Base-by-base conservation (phyloP, 2,888 invertebrate species). In the Prosapia bicincta region DNA sequence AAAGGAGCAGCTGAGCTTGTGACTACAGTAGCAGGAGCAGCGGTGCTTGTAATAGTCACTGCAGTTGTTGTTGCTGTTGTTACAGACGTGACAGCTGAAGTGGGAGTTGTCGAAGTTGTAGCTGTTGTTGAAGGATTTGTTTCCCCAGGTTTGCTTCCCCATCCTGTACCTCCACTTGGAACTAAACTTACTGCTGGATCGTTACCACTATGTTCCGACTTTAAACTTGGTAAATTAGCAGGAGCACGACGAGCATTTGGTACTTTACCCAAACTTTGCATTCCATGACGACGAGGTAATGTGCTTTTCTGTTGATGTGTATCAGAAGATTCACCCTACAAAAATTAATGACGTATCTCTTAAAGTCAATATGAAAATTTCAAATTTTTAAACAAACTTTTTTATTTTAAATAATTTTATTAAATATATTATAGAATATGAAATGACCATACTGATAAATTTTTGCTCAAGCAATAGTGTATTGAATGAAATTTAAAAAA, bases 251-350 rank as follows among this genome's bases (percentile, higher is more conserved):
- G 94, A 86, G 96, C 96, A 88, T 94, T 95, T 87, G 95, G 96
- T 88, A 98, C 96, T 92, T 98, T 99, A 88, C 99, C 99, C 93
- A 99, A 93, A 89, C 94, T 94, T 94, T 99, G 99, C 94, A 99
- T 96, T 97, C 98, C 97, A 92, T 82, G 80, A 86, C 98, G 98
- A 88, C 95, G 95, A 86, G 93, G 93, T 88, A 93, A 91, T 88
- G 93, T 92, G 88, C 91, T 94, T 88, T 95, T 95, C 84, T 93
- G 93, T 86, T 93, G 93, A 84, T 93, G 93, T 85, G 94, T 93
- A 88, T 96, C 95, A 84, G 91, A 92, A 86, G 92, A 92, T 88
- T 94, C 94, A 85, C 94, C 94, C 94, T 94, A 83, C 73, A 85
- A 5, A 20, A 54, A 54, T 54, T 6, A 30, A 30, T 9, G 9